Evolutionary conservation across 2,888 invertebrate genomes (phyloP).

Genomic region (Drosophila hawaiiensis): DNA sequence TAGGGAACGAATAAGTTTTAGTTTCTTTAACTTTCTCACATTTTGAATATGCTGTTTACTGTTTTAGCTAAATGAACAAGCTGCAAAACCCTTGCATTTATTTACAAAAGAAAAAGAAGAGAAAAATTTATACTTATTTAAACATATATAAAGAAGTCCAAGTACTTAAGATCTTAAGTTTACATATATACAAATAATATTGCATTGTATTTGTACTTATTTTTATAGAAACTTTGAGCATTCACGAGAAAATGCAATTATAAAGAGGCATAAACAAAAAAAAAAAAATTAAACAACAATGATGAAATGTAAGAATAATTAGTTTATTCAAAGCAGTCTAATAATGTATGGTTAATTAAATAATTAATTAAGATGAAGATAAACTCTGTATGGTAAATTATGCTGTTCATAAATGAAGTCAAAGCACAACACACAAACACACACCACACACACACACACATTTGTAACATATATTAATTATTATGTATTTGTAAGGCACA

Average conservation of each 20-base stretch:
- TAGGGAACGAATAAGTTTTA: not conserved
- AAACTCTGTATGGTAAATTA: conserved; percentile 37
- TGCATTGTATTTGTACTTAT: conserved; percentile 58
- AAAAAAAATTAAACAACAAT: not conserved
- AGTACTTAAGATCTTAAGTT: conserved; percentile 16
- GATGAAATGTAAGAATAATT: conserved; percentile 24
- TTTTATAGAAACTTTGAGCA: conserved; percentile 32
- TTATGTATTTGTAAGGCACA: conserved; percentile 16
- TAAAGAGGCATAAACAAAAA: conserved; percentile 68
- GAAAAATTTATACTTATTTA: conserved; percentile 5
- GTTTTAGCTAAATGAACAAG: conserved; percentile 55
- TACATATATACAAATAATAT: conserved; percentile 16
- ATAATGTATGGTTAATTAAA: conserved; percentile 22
- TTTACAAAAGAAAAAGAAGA: conserved; percentile 38
- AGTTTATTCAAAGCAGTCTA: conserved; percentile 5
- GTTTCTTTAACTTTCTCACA: conserved; percentile 1
- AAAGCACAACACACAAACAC: conserved; percentile 43
- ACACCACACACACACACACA: conserved; percentile 4
- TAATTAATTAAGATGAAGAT: conserved; percentile 30
- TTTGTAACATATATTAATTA: conserved; percentile 35
- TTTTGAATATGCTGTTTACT: conserved; percentile 6
- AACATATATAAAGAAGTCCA: conserved; percentile 14
- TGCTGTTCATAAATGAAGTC: conserved; percentile 82
- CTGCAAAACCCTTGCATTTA: conserved; percentile 63
- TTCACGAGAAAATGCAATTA: conserved; percentile 56